phyloP scores from a whole-genome alignment of 2,888 invertebrate genomes.

The Cylloceria caligata region DNA sequence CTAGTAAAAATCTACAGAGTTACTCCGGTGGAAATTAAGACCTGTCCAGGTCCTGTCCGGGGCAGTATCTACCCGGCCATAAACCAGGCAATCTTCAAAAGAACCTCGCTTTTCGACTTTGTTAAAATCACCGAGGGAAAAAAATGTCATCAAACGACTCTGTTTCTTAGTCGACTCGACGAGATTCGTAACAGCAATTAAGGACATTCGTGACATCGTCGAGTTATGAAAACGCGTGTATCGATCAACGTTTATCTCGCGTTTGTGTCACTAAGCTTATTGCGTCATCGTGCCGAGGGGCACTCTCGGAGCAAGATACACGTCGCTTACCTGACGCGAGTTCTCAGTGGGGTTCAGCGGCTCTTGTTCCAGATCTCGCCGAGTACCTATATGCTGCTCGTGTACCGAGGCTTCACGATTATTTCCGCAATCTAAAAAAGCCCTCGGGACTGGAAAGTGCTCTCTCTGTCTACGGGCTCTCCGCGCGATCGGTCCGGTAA shows the following conservation, averaged over 20 bases:
- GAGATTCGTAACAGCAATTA: constrained; percentile 13
- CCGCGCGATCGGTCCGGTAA: constrained; percentile 16
- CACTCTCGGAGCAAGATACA: constrained; percentile 19
- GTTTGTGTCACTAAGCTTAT: constrained; percentile 10
- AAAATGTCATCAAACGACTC: constrained; percentile 7
- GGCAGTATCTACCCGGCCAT: no score
- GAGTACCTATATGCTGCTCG: constrained; percentile 2
- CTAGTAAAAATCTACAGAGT: no score
- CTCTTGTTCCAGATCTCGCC: constrained; percentile 55
- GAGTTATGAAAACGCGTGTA: constrained; percentile 37
- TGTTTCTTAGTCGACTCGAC: neutral
- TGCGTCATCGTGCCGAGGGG: constrained; percentile 36
- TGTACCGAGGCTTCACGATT: constrained; percentile 47
- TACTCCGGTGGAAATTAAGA: no score
- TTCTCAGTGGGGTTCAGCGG: constrained; percentile 42
- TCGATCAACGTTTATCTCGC: neutral
- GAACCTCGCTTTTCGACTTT: neutral
- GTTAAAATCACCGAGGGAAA: neutral
- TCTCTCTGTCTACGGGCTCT: constrained; percentile 57
- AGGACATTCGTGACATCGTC: constrained; percentile 16
- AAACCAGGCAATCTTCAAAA: no score
- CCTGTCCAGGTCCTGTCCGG: no score
- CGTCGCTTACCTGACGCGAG: constrained; percentile 1
- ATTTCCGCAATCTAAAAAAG: constrained; percentile 67
- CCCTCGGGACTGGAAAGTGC: constrained; percentile 66